phyloP scores from a whole-genome alignment of 2,888 invertebrate genomes.

The Podotricha telesiphe region DNA sequence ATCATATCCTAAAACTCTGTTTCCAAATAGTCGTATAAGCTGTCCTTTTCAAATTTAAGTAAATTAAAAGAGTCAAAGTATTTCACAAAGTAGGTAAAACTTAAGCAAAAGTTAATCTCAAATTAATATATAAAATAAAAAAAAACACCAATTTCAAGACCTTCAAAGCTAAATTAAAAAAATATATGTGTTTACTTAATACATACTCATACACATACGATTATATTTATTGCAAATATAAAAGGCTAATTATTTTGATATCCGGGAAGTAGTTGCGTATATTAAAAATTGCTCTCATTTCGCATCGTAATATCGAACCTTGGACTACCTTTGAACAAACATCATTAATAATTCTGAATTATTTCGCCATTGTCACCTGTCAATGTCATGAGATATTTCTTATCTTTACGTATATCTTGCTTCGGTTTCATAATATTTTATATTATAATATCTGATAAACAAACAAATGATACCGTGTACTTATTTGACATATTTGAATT shows the following conservation, averaged over 20 bases:
- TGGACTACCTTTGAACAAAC: conserved; percentile 9
- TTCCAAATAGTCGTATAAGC: too few relatives aligned
- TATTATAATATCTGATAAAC: too few relatives aligned
- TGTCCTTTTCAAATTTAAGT: too few relatives aligned
- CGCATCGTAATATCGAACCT: conserved; percentile 15
- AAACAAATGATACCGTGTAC: too few relatives aligned
- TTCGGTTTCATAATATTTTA: too few relatives aligned
- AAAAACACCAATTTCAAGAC: neutral
- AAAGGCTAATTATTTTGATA: neutral
- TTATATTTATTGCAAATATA: conserved; percentile 15
- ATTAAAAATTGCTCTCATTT: conserved; percentile 10
- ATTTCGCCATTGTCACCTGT: conserved; percentile 10
- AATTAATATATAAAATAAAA: neutral
- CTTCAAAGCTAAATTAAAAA: neutral
- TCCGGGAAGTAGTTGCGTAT: conserved; percentile 14
- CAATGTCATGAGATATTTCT: neutral
- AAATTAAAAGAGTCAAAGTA: too few relatives aligned
- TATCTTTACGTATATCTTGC: neutral
- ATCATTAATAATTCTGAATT: conserved; percentile 12
- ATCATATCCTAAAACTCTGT: too few relatives aligned
- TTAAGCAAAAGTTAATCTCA: too few relatives aligned
- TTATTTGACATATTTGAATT: too few relatives aligned
- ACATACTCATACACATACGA: neutral
- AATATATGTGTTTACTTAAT: too few relatives aligned
- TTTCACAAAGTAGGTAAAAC: too few relatives aligned